These are phyloP conservation scores for Ganaspis sp. DNA, from an alignment of 1,140 invertebrate species.

Conservation along the genomic window DNA sequence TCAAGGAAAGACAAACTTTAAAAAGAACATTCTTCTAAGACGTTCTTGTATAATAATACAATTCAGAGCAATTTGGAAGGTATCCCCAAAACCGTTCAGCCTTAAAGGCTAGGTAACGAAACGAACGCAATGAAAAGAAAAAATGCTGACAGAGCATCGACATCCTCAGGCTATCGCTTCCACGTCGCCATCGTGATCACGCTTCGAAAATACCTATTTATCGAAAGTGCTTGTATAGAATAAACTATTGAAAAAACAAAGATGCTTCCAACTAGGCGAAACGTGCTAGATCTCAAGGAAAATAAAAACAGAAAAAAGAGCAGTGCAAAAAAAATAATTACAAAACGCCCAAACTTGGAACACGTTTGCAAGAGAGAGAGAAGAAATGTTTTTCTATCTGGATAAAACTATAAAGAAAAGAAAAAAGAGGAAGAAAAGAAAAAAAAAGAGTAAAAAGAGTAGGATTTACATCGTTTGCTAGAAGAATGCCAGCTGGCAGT, in stretches of 20 bases:
- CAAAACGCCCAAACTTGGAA: not conserved
- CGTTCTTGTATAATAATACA: not conserved
- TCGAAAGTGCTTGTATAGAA: conserved; percentile 41
- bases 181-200: conserved; percentile 49
- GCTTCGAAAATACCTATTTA: conserved; percentile 50
- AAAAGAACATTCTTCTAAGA: not conserved
- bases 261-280: conserved; percentile 29
- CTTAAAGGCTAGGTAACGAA: conserved; percentile 11
- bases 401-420: conserved; percentile 1
- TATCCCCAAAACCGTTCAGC: not conserved
- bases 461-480: conserved; percentile 27
- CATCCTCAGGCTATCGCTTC: conserved; percentile 45
- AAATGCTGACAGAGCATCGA: conserved; percentile 26
- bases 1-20: not conserved
- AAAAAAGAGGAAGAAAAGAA: not conserved
- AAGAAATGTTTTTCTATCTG: conserved; percentile 24
- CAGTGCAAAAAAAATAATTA: not conserved
- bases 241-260: conserved; percentile 15
- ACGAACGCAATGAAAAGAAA: conserved; percentile 34
- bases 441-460: not conserved
- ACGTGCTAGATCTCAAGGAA: conserved; percentile 3
- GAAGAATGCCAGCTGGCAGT: conserved; percentile 26
- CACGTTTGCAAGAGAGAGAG: not conserved
- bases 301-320: not conserved
- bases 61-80: not conserved